Evolutionary conservation across 1,140 invertebrate genomes (phyloP), one percentile per base, ranked within the genome.

Genomic region (Bombus ignitus): DNA sequence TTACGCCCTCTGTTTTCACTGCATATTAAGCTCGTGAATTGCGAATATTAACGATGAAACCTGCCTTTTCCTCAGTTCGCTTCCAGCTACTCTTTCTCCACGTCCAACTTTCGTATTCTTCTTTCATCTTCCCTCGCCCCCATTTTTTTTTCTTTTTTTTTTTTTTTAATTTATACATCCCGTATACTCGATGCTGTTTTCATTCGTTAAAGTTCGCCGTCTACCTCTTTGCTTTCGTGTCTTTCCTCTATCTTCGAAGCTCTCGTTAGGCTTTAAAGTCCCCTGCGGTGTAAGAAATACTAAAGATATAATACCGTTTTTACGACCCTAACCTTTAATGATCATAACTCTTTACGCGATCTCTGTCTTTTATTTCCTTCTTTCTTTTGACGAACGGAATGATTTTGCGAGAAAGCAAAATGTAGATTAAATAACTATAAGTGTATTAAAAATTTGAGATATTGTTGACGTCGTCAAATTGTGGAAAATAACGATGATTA

Each of bases 1-100:
- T 53, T 53, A 25, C 71, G 18, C 15, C 28, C 39, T n/a, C 25
- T 72, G 37, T 72, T 72, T 28, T 37, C 25, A 42, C 28, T 44
- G 12, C 13, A 72, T 35, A 74, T 47, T 32, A 74, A 74, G n/a
- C 42, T 74, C 42, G 10, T 25, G n/a, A 74, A 74, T 74, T 6
- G 42, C 8, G 72, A 74, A n/a, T 18, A 35, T 74, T 35, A 53
- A 74, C 72, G 72, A 74, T 13, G 42, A 28, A 74, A 74, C 15
- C 28, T 3, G 9, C 9, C 18, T 73, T 44, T 18, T 3, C 32
- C 35, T 22, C 15, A 8, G 5, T 35, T 42, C 37, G 10, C 1
- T 42, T 15, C 70, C 12, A 37, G 66, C 8, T 9, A 25, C 39
- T 42, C 8, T 72, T 72, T 32, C 15, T 35, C 18, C 39, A 1